Base-by-base conservation (phyloP, 1,140 invertebrate species). In the Philopotamus ludificatus region DNA sequence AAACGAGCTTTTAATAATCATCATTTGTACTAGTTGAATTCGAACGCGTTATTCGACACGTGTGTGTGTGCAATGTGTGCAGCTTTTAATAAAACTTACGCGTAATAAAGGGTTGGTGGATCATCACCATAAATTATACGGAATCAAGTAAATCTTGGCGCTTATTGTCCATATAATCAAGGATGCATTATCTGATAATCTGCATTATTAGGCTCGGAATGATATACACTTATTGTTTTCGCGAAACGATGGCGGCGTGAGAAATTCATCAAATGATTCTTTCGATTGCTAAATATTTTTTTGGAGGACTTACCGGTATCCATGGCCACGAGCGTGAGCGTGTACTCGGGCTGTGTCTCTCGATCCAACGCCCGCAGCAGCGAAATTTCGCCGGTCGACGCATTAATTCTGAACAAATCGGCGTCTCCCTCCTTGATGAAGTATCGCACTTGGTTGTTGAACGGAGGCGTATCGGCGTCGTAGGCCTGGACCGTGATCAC, bases 381-480 rank as follows among this genome's bases (percentile, higher is more conserved):
- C 10, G 86, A 90, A 71, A 96, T 92, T 74, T 94, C 90, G 8
- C 94, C 94, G 23, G 89, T 92, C 10, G 89, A 92, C 9, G 92
- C 88, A 77, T 96, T 94, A 70, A 97, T 91, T 67, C 87, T 85
- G 76, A 94, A 96, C 59, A 94, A 79, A 75, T 92, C 90, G 3
- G 90, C 87, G 77, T 95, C 91, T 16, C 93, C 93, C 75, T 95
- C 93, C 74, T 95, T 95, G 63, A 96, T 86, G 73, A 94, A 92
- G 79, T 96, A 97, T 22, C 92, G 85, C 21, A 96, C 89, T 78
- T 92, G 88, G 63, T 90, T 88, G 75, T 94, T 95, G 76, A 92
- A 91, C 0, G 92, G 90, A 47, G 91, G 89, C n/a, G 91, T 89
- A 76, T 96, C 94, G 2, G 92, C 92, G 75, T 96, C 94, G 76